phyloP scores from a whole-genome alignment of 2,113 vertebrate species.

The Rattus rattus region DNA sequence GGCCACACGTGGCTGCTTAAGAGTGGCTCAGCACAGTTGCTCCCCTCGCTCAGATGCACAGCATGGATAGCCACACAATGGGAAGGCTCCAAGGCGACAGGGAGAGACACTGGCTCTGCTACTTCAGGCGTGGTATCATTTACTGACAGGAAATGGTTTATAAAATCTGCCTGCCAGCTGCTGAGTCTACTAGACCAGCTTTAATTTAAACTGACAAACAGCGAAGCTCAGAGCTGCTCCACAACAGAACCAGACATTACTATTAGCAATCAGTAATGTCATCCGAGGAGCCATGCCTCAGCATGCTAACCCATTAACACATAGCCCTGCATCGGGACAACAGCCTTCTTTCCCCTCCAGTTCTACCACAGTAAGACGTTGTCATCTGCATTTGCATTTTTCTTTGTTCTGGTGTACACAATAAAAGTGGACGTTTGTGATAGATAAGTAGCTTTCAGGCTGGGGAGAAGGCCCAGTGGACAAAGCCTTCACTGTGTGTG shows the following conservation, averaged over 20 bases:
- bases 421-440: neutral
- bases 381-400: neutral
- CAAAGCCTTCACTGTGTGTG: neutral
- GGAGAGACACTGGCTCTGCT: conserved; percentile 40
- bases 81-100: neutral
- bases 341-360: neutral
- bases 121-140: neutral
- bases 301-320: neutral
- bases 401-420: neutral
- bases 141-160: conserved; percentile 25
- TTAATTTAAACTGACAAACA: conserved; percentile 55
- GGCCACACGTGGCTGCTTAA: neutral
- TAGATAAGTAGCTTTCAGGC: neutral
- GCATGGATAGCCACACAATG: neutral
- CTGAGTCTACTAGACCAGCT: conserved; percentile 4
- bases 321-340: neutral
- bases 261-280: conserved; percentile 13
- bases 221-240: neutral
- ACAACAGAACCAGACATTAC: neutral
- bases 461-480: neutral
- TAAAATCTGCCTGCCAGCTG: conserved; percentile 26
- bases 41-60: neutral
- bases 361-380: neutral
- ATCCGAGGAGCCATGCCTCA: neutral
- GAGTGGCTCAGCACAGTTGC: neutral